phyloP scores from a whole-genome alignment of 2,113 vertebrate species.

The Xiphophorus hellerii region DNA sequence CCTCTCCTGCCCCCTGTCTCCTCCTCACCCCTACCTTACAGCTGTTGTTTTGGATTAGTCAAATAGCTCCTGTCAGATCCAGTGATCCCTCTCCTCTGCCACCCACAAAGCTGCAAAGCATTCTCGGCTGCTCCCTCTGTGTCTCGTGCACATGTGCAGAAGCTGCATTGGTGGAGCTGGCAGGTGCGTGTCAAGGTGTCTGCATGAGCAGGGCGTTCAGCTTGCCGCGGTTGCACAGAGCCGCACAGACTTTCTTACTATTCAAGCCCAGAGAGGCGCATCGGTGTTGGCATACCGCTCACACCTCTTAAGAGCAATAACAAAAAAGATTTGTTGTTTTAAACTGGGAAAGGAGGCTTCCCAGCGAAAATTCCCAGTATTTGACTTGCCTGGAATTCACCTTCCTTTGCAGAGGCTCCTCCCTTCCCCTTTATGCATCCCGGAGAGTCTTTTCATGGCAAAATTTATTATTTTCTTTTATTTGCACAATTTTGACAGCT shows the following conservation, averaged over 20 bases:
- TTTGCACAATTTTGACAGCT: constrained; percentile 68
- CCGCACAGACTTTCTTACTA: constrained; percentile 33
- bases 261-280: constrained; percentile 68
- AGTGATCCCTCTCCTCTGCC: constrained; percentile 79
- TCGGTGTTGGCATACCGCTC: constrained; percentile 63
- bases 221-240: constrained; percentile 32
- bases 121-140: constrained; percentile 33
- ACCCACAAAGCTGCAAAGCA: constrained; percentile 74
- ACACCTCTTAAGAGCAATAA: constrained; percentile 60
- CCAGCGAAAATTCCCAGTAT: constrained; percentile 47
- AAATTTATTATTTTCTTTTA: constrained; percentile 39
- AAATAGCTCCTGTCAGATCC: constrained; percentile 84
- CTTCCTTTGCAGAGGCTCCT: constrained; percentile 44
- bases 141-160: constrained; percentile 31
- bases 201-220: constrained; percentile 39
- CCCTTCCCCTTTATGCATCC: constrained; percentile 22
- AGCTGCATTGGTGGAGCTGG: constrained; percentile 46
- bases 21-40: constrained; percentile 75
- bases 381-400: constrained; percentile 56
- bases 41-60: constrained; percentile 86
- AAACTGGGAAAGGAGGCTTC: constrained; percentile 47
- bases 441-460: constrained; percentile 28
- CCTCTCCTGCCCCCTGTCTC: constrained; percentile 25
- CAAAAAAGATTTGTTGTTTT: constrained; percentile 64
- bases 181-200: constrained; percentile 77